Conservation (phyloP, 2,797 vertebrate species). For the Todus mexicanus region DNA sequence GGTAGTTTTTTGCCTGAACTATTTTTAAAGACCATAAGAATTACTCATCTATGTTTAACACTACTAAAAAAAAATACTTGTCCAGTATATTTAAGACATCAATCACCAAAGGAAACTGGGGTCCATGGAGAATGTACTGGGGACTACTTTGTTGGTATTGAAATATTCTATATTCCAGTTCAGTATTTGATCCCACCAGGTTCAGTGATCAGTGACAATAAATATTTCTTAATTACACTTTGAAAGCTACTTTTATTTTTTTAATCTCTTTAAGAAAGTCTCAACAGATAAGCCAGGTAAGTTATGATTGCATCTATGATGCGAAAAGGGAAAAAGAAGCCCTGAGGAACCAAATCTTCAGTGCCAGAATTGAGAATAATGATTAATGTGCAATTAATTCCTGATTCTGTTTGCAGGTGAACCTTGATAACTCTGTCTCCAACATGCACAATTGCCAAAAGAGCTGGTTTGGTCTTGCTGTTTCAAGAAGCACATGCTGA, state of each 20-base stretch:
- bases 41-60: conserved; percentile 39
- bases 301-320: neutral
- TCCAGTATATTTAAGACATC: neutral
- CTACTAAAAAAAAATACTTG: neutral
- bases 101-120: neutral
- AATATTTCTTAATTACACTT: neutral
- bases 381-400: neutral
- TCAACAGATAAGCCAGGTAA: neutral
- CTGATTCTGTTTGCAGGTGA: neutral
- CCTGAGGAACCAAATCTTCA: neutral
- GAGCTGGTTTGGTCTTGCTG: neutral
- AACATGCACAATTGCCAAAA: neutral
- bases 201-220: neutral
- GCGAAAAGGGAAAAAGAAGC: neutral
- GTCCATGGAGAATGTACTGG: neutral
- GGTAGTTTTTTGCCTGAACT: neutral
- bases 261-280: neutral
- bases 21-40: conserved; percentile 43
- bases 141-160: neutral
- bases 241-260: neutral
- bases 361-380: neutral
- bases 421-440: neutral
- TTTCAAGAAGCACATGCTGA: neutral
- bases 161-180: neutral
- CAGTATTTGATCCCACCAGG: neutral